Evolutionary conservation across 2,113 vertebrate genomes (phyloP), one percentile per base, ranked within the genome.

Genomic region (Microcebus ravelobensis): DNA sequence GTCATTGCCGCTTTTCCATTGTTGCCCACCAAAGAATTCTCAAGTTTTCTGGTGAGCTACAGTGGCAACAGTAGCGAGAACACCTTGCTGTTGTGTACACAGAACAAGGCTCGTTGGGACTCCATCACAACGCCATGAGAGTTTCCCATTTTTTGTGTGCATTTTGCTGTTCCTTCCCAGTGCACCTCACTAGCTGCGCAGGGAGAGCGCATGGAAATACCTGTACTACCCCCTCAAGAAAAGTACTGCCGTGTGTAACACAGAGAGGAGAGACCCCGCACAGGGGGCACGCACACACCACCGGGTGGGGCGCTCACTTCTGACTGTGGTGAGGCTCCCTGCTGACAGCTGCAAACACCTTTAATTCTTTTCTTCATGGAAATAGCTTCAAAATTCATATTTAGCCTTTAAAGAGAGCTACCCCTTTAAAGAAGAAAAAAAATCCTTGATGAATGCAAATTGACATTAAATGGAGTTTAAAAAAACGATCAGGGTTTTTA

Each of bases 381-480:
- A 55, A 34, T 17, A 57, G 87, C 71, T 88, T 95, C 20, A 15
- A 59, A 67, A 70, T 61, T 63, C 31, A 4, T 48, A 8, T 25
- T 61, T 36, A 65, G 50, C 39, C 9, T 76, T 55, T 91, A 77
- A 77, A 61, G 68, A 48, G 65, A 91, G 68, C 77, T 74, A 34
- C 15, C 20, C 52, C 91, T 93, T 97, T 92, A 93, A 97, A 84
- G 74, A 90, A 61, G 31, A 21, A 29, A 34, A 50, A 63, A 42
- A 55, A 31, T 10, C 8, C 93, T 70, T 77, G 87, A 91, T 91
- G 93, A 94, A 93, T 96, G 92, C 95, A 96, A 93, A 91, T 91
- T 93, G 89, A 94, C 93, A 91, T 94, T 83, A 96, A 96, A 93
- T 80, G 93, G 88, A 94, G 95, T 94, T 95, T 70, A 5, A 81